Percentiles rank a stretch among this genome's conserved stretches.
Evolutionary conservation across 2,888 invertebrate species (phyloP).

Genomic region (Mantis religiosa): DNA sequence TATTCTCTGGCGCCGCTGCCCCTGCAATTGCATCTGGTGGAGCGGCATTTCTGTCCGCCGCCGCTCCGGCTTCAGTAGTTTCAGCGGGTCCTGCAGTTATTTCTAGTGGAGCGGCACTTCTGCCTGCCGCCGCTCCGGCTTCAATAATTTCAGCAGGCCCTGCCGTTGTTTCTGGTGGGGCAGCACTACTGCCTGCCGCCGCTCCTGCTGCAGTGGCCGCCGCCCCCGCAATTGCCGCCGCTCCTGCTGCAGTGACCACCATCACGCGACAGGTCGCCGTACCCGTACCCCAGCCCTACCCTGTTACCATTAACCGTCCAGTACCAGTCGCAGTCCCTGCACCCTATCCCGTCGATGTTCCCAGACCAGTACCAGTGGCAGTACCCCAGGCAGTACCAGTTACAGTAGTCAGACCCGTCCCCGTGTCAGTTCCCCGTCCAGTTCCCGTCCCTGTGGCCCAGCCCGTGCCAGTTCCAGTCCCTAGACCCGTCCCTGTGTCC

Average conservation of each 20-base stretch:
- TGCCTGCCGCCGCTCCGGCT: background rate
- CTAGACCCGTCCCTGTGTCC: conserved; percentile 2
- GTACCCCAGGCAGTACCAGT: conserved; percentile 10
- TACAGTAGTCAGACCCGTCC: background rate
- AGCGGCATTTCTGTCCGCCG: background rate
- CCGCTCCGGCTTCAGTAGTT: background rate
- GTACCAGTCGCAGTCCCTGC: conserved; percentile 9
- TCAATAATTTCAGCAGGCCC: background rate
- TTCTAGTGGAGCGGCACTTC: background rate
- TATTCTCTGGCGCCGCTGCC: background rate
- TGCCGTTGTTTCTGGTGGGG: background rate
- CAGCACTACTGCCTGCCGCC: background rate
- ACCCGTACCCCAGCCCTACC: background rate
- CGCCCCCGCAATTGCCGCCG: background rate
- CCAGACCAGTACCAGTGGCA: conserved; percentile 7
- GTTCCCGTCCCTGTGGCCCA: conserved; percentile 11
- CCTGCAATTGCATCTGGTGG: background rate
- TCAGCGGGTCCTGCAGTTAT: background rate
- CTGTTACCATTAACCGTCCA: background rate
- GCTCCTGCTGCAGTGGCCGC: background rate
- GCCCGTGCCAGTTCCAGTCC: background rate
- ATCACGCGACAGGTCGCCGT: background rate
- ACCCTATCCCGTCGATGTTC: conserved; percentile 1
- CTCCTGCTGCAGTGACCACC: background rate
- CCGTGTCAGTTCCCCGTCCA: background rate